Base-by-base conservation (phyloP, 2,797 vertebrate genomes). In the Paguma larvata region DNA sequence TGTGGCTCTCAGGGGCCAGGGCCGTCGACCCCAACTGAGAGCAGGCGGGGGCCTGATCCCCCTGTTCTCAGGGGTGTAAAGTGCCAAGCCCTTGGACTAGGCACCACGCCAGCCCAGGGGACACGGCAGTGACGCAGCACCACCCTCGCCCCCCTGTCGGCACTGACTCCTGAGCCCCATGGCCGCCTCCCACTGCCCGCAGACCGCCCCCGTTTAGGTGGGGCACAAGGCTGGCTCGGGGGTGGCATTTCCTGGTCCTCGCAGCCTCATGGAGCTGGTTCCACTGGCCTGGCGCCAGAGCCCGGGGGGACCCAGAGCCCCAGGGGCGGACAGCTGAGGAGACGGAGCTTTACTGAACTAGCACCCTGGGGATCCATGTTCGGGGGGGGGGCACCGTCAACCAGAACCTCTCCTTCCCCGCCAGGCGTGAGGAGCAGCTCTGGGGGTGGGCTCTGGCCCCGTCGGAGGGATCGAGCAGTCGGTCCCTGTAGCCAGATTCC, bases 341-440 rank as follows among this genome's bases (percentile, higher is more conserved):
- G 46, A 4, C 30, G 19, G 14, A n/a, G 21, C 65, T 63, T 13
- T 85, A 53, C 44, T 38, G 14, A 80, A 10, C 72, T 34, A 65
- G n/a, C 5, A 4, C 30, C 53, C 18, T 34, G 0, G 27, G 25
- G 21, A 9, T 12, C 34, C 38, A 11, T 19, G 51, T 19, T 12
- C 1, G 10, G 77, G 46, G 46, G 51, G 51, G 51, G 84, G 21
- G 6, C 15, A 6, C 18, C 32, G 25, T n/a, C 53, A 53, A 2
- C 30, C 3, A 0, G 2, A 32, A 12, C 15, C 21, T 85, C 25
- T 30, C 38, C 34, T 85, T 38, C 19, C 0, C 32, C 0, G 1
- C 13, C 19, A 14, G 19, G 4, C 14, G 5, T 12, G 30, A 44
- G 25, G 32, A 59, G 79, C 30, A 3, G 32, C 59, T 59, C 7